Conservation (phyloP, 92 coral and sea anemone species). For the Meandrina meandrites region DNA sequence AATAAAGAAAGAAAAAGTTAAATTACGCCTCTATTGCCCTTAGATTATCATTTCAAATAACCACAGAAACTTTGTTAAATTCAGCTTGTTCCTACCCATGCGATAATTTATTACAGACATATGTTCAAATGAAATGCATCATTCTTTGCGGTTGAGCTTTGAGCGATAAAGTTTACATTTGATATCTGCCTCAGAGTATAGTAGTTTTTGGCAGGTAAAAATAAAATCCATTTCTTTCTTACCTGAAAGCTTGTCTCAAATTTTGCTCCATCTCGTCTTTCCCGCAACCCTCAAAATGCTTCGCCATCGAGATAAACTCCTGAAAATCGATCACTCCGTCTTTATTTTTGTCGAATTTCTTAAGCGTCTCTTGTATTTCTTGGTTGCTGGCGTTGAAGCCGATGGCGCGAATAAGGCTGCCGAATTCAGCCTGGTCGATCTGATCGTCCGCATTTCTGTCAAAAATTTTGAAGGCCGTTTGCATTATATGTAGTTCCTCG, state of each 20-base stretch:
- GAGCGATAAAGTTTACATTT: not conserved
- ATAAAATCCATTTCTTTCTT: slow-evolving; percentile 1
- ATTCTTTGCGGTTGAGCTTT: not conserved
- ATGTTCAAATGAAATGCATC: not conserved
- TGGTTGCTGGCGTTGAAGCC: slow-evolving; percentile 76
- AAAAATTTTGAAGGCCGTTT: slow-evolving; percentile 73
- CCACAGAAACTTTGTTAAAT: not conserved
- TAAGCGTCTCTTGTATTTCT: slow-evolving; percentile 65
- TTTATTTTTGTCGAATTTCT: slow-evolving; percentile 68
- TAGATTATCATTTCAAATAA: not conserved
- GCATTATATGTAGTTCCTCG: slow-evolving; percentile 69
- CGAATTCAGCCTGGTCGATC: slow-evolving; percentile 78
- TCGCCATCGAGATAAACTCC: slow-evolving; percentile 83
- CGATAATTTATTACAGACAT: not conserved
- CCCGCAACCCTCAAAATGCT: slow-evolving; percentile 71
- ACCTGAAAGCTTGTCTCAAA: slow-evolving; percentile 88
- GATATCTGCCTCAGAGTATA: not conserved
- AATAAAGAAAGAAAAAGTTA: slow-evolving; percentile 2
- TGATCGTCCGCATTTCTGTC: slow-evolving; percentile 72
- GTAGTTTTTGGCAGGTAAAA: not conserved
- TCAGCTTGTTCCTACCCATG: not conserved
- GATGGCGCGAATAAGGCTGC: slow-evolving; percentile 73
- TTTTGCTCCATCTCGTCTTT: slow-evolving; percentile 74
- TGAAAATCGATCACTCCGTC: slow-evolving; percentile 89
- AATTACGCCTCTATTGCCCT: not conserved